These are phyloP conservation scores for Meloe dianella DNA, from an alignment of 2,888 invertebrate genomes.

Conservation along the genomic window DNA sequence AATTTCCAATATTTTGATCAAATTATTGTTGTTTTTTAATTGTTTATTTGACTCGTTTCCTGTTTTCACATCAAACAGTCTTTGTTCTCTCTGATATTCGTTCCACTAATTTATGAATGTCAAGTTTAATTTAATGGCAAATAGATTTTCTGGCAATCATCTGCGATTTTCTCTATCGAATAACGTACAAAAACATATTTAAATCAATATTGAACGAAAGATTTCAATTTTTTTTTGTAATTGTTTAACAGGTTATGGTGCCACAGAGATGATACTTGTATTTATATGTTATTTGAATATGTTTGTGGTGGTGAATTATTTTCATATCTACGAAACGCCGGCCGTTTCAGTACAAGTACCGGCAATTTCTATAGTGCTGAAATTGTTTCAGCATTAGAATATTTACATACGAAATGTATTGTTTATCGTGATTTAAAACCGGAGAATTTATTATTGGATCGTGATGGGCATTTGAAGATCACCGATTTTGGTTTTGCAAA, in stretches of 20 bases:
- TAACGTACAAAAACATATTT: background rate
- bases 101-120: background rate
- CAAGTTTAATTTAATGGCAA: background rate
- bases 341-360: slow-evolving; percentile 84
- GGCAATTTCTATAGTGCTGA: slow-evolving; percentile 94
- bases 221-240: slow-evolving; percentile 39
- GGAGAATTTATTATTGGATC: slow-evolving; percentile 91
- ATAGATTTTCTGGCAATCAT: background rate
- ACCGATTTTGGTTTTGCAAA: slow-evolving; percentile 99
- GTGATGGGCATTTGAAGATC: slow-evolving; percentile 94
- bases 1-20: background rate
- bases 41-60: background rate
- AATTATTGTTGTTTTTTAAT: background rate
- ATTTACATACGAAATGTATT: slow-evolving; percentile 87
- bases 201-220: background rate
- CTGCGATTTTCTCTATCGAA: background rate
- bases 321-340: slow-evolving; percentile 91
- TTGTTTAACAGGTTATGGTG: slow-evolving; percentile 93
- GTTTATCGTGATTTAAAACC: slow-evolving; percentile 92
- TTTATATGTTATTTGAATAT: slow-evolving; percentile 98
- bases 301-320: slow-evolving; percentile 97
- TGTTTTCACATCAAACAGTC: background rate
- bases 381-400: slow-evolving; percentile 92
- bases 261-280: slow-evolving; percentile 85
- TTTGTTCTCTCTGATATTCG: background rate